Percentiles rank a stretch among this genome's conserved stretches.
phyloP scores from a whole-genome alignment of 2,888 invertebrate genomes.

The Andrena praecox region DNA sequence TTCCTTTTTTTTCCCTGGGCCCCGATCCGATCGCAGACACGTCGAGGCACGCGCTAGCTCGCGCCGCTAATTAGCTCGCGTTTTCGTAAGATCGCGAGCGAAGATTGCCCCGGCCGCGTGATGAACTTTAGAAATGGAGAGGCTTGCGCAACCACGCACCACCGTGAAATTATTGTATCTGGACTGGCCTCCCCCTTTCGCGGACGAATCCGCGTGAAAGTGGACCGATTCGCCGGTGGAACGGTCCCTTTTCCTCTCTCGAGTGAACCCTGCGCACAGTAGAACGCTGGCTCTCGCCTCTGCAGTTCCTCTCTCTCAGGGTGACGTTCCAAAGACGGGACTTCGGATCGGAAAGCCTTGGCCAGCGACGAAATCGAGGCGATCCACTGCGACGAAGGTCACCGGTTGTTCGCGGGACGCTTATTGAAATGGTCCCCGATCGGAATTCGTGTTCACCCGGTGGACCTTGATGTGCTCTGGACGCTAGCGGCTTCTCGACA shows the following conservation, averaged over 20 bases:
- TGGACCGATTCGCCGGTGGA: background rate
- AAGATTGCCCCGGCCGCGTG: slow-evolving; percentile 37
- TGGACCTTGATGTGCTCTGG: slow-evolving; percentile 27
- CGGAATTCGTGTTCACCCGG: slow-evolving; percentile 47
- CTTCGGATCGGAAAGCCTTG: background rate
- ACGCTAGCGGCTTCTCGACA: background rate
- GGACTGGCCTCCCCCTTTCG: slow-evolving; percentile 7
- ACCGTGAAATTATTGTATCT: slow-evolving; percentile 45
- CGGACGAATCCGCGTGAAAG: slow-evolving; percentile 6
- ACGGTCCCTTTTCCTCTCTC: background rate
- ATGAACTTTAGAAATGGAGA: slow-evolving; percentile 47
- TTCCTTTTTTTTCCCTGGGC: background rate
- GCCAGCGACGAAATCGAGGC: slow-evolving; percentile 12
- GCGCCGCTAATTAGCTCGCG: slow-evolving; percentile 53
- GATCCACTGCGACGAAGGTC: slow-evolving; percentile 24
- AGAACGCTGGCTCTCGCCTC: background rate
- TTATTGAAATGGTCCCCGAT: background rate
- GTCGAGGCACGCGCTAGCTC: slow-evolving; percentile 17
- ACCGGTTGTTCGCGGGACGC: background rate
- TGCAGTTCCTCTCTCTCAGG: background rate
- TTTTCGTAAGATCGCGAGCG: slow-evolving; percentile 59
- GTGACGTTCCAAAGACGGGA: background rate
- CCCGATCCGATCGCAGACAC: background rate
- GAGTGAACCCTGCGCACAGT: background rate
- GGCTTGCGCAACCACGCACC: slow-evolving; percentile 39